Conservation (phyloP, 2,888 invertebrate genomes). For the Pelosia muscerda region DNA sequence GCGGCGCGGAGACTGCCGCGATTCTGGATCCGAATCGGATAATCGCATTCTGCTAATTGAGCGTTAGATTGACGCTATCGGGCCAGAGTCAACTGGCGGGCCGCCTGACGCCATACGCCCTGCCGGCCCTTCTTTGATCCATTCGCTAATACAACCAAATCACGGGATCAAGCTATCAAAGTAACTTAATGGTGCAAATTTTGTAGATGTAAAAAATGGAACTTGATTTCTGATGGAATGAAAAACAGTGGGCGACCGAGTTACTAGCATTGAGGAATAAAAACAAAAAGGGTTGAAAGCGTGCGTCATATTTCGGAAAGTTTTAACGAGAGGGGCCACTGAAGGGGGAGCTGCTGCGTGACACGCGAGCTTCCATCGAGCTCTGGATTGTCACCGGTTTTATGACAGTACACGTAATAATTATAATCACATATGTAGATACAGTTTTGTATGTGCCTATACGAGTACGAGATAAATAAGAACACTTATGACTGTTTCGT, state of each 20-base stretch:
- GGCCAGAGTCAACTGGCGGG: constrained; percentile 63
- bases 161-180: constrained; percentile 68
- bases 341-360: constrained; percentile 63
- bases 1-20: constrained; percentile 74
- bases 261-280: constrained; percentile 68
- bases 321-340: constrained; percentile 78
- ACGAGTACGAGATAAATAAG: neutral
- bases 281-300: constrained; percentile 77
- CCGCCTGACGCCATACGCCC: constrained; percentile 48
- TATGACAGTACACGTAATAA: constrained; percentile 54
- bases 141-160: constrained; percentile 72
- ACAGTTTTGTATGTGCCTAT: constrained; percentile 21
- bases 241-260: constrained; percentile 64
- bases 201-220: constrained; percentile 55
- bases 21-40: constrained; percentile 83
- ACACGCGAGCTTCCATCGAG: constrained; percentile 75
- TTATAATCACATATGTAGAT: constrained; percentile 38
- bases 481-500: neutral
- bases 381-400: constrained; percentile 71
- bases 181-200: constrained; percentile 54
- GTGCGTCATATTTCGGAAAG: constrained; percentile 79
- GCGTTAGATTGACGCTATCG: constrained; percentile 86
- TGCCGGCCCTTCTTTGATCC: constrained; percentile 59
- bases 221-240: constrained; percentile 56
- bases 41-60: constrained; percentile 86